These are phyloP conservation scores for Nemoura dubitans DNA, from an alignment of 2,888 invertebrate species.

Conservation along the genomic window DNA sequence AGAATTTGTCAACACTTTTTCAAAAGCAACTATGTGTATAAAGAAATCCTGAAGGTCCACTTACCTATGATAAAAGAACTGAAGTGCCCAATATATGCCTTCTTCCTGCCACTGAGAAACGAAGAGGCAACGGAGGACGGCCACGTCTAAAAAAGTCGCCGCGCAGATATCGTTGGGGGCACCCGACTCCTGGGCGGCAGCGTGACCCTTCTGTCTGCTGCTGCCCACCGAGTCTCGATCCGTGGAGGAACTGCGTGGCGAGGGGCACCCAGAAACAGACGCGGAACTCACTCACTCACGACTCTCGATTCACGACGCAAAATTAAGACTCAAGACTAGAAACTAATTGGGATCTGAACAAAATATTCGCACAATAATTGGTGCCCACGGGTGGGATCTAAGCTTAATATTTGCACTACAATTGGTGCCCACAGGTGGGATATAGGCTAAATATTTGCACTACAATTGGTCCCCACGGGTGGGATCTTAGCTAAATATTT, in stretches of 20 bases:
- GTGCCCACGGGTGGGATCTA: too few species aligned
- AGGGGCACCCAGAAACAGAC: too few species aligned
- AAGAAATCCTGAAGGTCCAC: neutral
- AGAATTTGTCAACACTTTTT: neutral
- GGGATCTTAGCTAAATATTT: slow-evolving; percentile 24
- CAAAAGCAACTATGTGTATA: neutral
- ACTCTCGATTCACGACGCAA: too few species aligned
- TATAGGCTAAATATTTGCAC: too few species aligned
- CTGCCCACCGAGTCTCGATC: slow-evolving; percentile 83
- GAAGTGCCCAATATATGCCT: slow-evolving; percentile 96
- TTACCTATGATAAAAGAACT: slow-evolving; percentile 88
- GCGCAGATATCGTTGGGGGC: slow-evolving; percentile 70
- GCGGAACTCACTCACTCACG: neutral
- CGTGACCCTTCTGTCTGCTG: slow-evolving; percentile 54
- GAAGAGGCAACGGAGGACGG: slow-evolving; percentile 93
- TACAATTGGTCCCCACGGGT: neutral
- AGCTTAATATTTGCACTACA: too few species aligned
- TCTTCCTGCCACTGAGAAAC: slow-evolving; percentile 98
- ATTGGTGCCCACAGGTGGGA: too few species aligned
- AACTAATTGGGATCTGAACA: too few species aligned
- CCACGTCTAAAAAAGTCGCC: slow-evolving; percentile 96
- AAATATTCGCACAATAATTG: too few species aligned
- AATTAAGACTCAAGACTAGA: too few species aligned
- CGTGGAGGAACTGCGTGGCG: slow-evolving; percentile 63
- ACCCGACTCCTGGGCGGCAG: slow-evolving; percentile 46